A percentile compares a stretch with the other conserved stretches of the same genome.
Evolutionary conservation across 2,797 vertebrate genomes (phyloP).

Genomic region (Crenuchus spilurus): DNA sequence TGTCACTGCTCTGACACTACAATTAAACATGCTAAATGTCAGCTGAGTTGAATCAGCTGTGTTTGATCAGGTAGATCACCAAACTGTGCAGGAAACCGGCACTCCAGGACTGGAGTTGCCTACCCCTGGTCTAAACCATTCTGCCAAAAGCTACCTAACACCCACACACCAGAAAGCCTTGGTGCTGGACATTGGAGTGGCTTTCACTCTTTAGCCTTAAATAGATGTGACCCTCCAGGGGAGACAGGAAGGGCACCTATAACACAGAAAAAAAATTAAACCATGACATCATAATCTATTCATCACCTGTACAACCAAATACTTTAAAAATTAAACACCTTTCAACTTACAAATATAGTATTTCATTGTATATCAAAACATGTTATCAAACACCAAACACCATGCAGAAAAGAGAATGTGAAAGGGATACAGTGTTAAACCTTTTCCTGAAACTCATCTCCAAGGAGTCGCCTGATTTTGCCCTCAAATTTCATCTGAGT

Average conservation of each 20-base stretch:
- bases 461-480: slow-evolving; percentile 84
- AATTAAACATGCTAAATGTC: no score
- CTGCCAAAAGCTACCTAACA: not conserved
- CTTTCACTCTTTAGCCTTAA: slow-evolving; percentile 72
- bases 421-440: slow-evolving; percentile 65
- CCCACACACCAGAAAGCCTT: slow-evolving; percentile 78
- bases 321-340: no score
- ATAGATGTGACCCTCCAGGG: slow-evolving; percentile 82
- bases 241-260: slow-evolving; percentile 84
- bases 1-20: no score
- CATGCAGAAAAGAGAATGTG: slow-evolving; percentile 12
- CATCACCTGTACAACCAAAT: no score
- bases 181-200: slow-evolving; percentile 74
- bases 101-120: no score
- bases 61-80: no score
- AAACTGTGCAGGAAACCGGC: no score
- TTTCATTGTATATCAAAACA: slow-evolving; percentile 3
- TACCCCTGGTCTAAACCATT: no score
- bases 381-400: slow-evolving; percentile 11
- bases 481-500: slow-evolving; percentile 86
- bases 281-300: not conserved
- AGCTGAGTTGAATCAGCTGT: no score
- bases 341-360: no score
- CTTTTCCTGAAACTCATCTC: slow-evolving; percentile 89
- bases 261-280: not conserved